Evolutionary conservation across 2,888 invertebrate species (phyloP), one percentile per base, ranked within the genome.

Genomic region (Endomychus coccineus): DNA sequence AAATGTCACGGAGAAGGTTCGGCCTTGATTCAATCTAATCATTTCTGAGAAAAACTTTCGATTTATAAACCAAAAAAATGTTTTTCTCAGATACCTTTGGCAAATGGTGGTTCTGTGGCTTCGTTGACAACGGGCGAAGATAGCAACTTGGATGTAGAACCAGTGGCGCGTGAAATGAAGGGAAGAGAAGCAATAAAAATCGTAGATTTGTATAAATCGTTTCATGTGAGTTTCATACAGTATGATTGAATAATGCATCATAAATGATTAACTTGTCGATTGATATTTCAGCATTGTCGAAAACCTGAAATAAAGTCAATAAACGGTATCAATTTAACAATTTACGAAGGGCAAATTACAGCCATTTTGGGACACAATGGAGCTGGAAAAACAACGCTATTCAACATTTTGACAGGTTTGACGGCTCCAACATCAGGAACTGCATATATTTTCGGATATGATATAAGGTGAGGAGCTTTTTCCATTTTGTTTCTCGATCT

Each of bases 311-410:
- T 80, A 4, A 80, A 80, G 51, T 84, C 84, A 1, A 78, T 85
- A 1, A 82, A 84, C 49, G 83, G 81, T 2, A 80, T 87, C 19
- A 82, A 83, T 58, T 64, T 88, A 38, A 83, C 83, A 37, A 83
- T 89, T 44, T 89, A 88, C 65, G 85, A 88, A 59, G 86, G 78
- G 1, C 87, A 89, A 63, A 88, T 89, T 42, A 89, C 88, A 0
- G 87, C 87, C 0, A 80, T 89, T 13, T 66, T 89, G 40, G 89
- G 88, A 0, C 88, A 88, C 53, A 89, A 89, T 55, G 88, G 88
- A 1, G 88, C 89, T 21, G 89, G 89, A 3, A 89, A 90, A 64
- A 87, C 87, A 1, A 88, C 88, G 0, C 68, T 88, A 5, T 83
- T 90, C 58, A 88, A 88, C 52, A 87, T 90, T 46, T 64, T 90